These are phyloP conservation scores for Calephelis virginiensis DNA, from an alignment of 1,140 invertebrate species.

Conservation along the genomic window DNA sequence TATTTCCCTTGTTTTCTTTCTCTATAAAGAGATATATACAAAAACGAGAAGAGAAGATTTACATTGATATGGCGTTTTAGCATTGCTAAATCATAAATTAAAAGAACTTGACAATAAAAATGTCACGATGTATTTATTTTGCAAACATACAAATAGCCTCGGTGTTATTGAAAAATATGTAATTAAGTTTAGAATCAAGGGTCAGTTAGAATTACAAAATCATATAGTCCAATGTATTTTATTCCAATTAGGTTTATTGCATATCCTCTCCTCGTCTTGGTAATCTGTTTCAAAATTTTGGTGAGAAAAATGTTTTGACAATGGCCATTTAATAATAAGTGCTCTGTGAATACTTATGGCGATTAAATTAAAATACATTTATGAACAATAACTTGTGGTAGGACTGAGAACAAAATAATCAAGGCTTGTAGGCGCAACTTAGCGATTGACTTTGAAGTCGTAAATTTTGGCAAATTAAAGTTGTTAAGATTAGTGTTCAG, in stretches of 20 bases:
- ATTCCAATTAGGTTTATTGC: conserved; percentile 1
- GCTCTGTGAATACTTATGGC: conserved; percentile 41
- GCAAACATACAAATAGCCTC: too few relatives aligned
- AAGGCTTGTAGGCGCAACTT: conserved; percentile 26
- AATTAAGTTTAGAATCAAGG: not conserved
- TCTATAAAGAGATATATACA: too few relatives aligned
- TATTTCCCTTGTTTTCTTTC: too few relatives aligned
- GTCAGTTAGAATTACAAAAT: conserved; percentile 1
- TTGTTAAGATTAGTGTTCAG: too few relatives aligned
- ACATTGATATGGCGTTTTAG: too few relatives aligned
- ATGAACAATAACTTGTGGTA: conserved; percentile 33
- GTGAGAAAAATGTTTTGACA: conserved; percentile 11
- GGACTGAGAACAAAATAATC: conserved; percentile 2
- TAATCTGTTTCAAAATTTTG: conserved; percentile 9
- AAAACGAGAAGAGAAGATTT: too few relatives aligned
- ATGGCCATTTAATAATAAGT: conserved; percentile 28
- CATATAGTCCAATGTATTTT: conserved; percentile 3
- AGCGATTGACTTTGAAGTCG: not conserved
- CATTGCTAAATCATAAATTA: too few relatives aligned
- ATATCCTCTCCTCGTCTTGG: conserved; percentile 6
- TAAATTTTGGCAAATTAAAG: not conserved
- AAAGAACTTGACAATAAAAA: too few relatives aligned
- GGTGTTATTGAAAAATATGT: too few relatives aligned
- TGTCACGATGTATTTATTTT: too few relatives aligned
- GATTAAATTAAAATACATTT: conserved; percentile 33